Evolutionary conservation across 2,888 invertebrate species (phyloP).

Genomic region (Erpobdella octoculata): DNA sequence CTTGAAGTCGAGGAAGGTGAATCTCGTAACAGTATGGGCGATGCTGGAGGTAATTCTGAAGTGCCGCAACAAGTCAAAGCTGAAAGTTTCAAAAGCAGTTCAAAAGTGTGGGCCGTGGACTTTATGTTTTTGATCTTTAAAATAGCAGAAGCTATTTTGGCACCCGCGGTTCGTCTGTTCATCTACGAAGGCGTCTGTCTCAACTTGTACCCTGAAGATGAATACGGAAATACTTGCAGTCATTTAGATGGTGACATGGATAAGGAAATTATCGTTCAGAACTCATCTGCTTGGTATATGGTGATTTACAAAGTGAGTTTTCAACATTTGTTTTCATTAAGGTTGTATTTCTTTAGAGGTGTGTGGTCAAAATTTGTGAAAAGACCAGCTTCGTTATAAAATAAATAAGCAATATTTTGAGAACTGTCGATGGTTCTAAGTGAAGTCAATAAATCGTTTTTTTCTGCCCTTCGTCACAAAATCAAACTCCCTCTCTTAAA

Average conservation of each 20-base stretch:
- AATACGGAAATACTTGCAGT: slow-evolving; percentile 34
- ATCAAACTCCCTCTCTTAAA: no score
- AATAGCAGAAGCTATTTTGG: slow-evolving; percentile 49
- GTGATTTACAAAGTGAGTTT: slow-evolving; percentile 43
- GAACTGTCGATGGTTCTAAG: no score
- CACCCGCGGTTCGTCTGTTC: slow-evolving; percentile 48
- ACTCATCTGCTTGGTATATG: slow-evolving; percentile 43
- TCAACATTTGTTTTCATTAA: background rate
- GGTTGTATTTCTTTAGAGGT: background rate
- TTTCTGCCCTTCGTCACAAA: no score
- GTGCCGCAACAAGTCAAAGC: background rate
- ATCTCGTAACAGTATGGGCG: background rate
- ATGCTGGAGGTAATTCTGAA: background rate
- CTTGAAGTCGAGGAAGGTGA: background rate
- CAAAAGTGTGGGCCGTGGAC: slow-evolving; percentile 38
- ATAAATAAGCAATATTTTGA: background rate
- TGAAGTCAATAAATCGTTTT: no score
- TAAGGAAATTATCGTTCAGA: slow-evolving; percentile 44
- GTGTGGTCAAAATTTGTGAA: background rate
- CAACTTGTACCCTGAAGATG: background rate
- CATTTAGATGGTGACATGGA: slow-evolving; percentile 30
- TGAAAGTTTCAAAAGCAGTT: background rate
- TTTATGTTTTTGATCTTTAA: slow-evolving; percentile 50
- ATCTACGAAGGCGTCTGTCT: slow-evolving; percentile 43
- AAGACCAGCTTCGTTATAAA: background rate